phyloP scores from a whole-genome alignment of 2,888 invertebrate species.

The Lasioglossum pauxillum region DNA sequence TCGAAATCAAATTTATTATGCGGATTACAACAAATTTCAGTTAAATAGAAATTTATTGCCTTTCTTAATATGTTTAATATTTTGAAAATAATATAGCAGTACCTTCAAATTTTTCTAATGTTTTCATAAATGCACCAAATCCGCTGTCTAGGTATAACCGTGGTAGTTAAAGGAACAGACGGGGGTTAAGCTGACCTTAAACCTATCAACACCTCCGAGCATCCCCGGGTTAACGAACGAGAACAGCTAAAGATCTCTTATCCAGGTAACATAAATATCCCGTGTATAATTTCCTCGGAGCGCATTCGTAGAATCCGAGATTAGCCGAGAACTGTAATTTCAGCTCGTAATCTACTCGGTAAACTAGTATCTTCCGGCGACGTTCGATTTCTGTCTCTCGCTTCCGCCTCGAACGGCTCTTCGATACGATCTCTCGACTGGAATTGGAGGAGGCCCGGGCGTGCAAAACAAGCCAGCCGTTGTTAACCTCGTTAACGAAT shows the following conservation, averaged over 20 bases:
- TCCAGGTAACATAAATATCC: neutral
- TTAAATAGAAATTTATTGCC: too few relatives aligned
- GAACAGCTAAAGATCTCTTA: neutral
- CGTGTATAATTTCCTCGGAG: neutral
- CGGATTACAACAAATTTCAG: too few relatives aligned
- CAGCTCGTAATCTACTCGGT: neutral
- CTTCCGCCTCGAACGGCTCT: neutral
- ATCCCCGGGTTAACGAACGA: neutral
- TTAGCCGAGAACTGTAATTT: constrained; percentile 10
- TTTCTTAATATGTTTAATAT: too few relatives aligned
- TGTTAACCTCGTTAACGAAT: constrained; percentile 54
- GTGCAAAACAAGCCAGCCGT: constrained; percentile 19
- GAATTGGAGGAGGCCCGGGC: neutral
- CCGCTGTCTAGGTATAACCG: neutral
- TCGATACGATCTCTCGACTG: neutral
- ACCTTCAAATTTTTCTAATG: too few relatives aligned
- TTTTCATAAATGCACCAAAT: too few relatives aligned
- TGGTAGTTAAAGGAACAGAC: neutral
- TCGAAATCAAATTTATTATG: too few relatives aligned
- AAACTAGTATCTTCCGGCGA: constrained; percentile 4
- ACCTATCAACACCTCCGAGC: neutral
- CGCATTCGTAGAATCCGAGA: neutral
- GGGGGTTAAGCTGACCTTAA: neutral
- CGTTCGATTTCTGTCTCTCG: constrained; percentile 2
- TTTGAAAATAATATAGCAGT: too few relatives aligned